A percentile compares a stretch with the other conserved stretches of the same genome.
phyloP scores from a whole-genome alignment of 2,888 invertebrate species.

The Ferrisia virgata region DNA sequence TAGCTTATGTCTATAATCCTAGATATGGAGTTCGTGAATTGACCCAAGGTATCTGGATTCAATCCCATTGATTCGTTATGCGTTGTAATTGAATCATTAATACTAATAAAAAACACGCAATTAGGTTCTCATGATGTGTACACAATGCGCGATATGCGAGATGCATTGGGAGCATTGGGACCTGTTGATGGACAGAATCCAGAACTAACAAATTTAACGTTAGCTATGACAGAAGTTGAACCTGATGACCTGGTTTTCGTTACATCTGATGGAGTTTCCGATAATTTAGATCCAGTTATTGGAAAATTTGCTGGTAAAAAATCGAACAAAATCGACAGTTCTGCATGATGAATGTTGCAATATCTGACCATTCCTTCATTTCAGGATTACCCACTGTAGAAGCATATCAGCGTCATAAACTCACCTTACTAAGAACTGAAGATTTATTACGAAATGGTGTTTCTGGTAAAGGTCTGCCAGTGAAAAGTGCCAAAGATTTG shows the following conservation, averaged over 20 bases:
- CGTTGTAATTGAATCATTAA: too few species aligned
- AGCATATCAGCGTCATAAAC: constrained; percentile 70
- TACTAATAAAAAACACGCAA: constrained; percentile 31
- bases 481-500: constrained; percentile 62
- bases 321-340: constrained; percentile 49
- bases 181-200: constrained; percentile 82
- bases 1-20: constrained; percentile 79
- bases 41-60: constrained; percentile 65
- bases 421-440: constrained; percentile 71
- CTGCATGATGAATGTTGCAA: not conserved
- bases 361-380: not conserved
- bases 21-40: constrained; percentile 79
- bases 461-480: constrained; percentile 62
- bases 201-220: constrained; percentile 80
- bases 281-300: constrained; percentile 88
- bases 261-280: constrained; percentile 85
- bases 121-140: constrained; percentile 77
- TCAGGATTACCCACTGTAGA: constrained; percentile 64
- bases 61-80: too few species aligned
- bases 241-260: constrained; percentile 79
- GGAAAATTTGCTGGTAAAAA: constrained; percentile 75
- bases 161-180: constrained; percentile 82
- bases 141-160: constrained; percentile 80
- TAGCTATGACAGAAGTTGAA: constrained; percentile 76
- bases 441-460: constrained; percentile 70